phyloP scores from a whole-genome alignment of 2,797 vertebrate genomes.

The Nyctibius grandis region DNA sequence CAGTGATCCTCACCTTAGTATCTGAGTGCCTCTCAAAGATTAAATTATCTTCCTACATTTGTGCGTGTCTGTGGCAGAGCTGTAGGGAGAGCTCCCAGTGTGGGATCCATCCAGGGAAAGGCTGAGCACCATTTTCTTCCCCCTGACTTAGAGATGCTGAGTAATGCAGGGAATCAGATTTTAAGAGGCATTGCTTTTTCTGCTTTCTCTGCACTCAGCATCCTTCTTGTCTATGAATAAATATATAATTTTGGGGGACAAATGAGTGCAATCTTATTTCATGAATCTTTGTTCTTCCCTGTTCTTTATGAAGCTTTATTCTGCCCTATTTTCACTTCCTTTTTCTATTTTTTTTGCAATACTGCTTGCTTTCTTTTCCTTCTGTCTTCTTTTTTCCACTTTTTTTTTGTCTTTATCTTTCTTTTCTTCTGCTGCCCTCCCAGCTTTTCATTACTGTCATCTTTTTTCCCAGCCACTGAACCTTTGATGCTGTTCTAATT shows the following conservation, averaged over 20 bases:
- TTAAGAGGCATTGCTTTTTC: neutral
- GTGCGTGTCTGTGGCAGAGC: neutral
- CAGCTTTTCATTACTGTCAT: slow-evolving; percentile 76
- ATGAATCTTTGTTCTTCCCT: neutral
- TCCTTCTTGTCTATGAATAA: neutral
- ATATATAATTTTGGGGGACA: neutral
- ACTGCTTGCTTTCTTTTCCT: neutral
- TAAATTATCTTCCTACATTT: neutral
- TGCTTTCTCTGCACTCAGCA: neutral
- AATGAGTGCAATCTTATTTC: neutral
- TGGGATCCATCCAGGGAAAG: neutral
- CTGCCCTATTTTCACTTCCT: neutral
- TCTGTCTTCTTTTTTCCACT: neutral
- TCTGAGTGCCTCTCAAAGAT: neutral
- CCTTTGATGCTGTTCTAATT: slow-evolving; percentile 76
- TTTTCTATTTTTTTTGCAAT: neutral
- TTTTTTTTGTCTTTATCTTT: slow-evolving; percentile 47
- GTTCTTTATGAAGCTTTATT: slow-evolving; percentile 2
- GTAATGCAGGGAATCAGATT: neutral
- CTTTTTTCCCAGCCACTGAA: slow-evolving; percentile 74
- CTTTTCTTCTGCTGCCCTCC: slow-evolving; percentile 61
- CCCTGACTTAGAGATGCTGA: neutral
- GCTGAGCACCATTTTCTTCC: neutral
- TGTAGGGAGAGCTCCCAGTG: neutral
- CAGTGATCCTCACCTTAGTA: neutral